phyloP scores from a whole-genome alignment of 2,797 vertebrate species.

The Gallinago stenura region DNA sequence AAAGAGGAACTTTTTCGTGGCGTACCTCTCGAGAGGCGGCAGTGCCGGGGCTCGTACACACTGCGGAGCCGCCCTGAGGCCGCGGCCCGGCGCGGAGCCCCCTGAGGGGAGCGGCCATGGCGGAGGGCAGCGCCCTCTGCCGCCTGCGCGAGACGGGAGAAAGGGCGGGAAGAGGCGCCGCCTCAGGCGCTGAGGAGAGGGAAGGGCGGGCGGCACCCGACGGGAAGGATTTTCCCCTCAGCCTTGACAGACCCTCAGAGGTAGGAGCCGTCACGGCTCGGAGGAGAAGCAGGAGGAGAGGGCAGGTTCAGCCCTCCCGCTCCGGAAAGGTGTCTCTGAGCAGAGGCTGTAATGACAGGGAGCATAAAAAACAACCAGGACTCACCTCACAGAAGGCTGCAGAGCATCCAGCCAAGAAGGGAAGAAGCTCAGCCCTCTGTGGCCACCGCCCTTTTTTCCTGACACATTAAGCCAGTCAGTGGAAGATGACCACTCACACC shows the following conservation, averaged over 20 bases:
- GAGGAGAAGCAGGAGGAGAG: neutral
- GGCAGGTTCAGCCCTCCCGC: neutral
- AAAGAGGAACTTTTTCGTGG: neutral
- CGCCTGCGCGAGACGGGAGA: too few relatives aligned
- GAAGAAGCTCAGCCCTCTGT: neutral
- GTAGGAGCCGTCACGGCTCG: neutral
- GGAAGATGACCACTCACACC: fast-evolving
- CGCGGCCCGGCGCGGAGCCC: fast-evolving
- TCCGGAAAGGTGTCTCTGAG: fast-evolving
- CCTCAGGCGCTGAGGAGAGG: neutral
- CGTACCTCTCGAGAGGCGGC: too few relatives aligned
- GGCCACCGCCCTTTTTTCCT: neutral
- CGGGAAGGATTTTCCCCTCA: fast-evolving
- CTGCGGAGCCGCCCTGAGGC: fast-evolving
- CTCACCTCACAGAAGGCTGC: neutral
- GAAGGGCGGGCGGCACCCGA: fast-evolving
- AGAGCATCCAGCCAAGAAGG: neutral
- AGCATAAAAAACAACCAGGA: too few relatives aligned
- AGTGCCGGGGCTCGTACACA: fast-evolving
- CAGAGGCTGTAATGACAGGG: neutral
- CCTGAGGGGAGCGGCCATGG: neutral
- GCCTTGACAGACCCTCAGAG: too few relatives aligned
- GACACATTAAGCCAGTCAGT: fast-evolving
- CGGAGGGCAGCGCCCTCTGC: neutral
- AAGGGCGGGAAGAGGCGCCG: neutral